Evolutionary conservation across 2,113 vertebrate species (phyloP), one percentile per base, ranked within the genome.

Genomic region (Antigone vipio): DNA sequence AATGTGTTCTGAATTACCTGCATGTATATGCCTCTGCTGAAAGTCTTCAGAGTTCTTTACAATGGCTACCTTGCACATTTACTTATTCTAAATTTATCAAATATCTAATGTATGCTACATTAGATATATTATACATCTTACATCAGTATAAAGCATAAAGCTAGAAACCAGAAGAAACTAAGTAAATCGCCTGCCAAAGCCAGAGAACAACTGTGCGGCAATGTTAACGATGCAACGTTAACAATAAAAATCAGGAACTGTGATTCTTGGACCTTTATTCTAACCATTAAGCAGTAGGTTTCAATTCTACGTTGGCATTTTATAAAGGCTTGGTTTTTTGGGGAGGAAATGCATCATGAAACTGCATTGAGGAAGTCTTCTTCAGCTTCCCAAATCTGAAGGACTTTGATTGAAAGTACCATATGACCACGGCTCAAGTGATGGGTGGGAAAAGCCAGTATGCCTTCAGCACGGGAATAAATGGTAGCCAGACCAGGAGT

Each of bases 201-300:
- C 52, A 88, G 74, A 56, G n/a, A 82, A 64, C 19, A 82, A 72
- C 26, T 15, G 10, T 26, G 40, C 2, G 2, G 27, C 53, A 69
- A 42, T 1, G 20, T 62, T 27, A 77, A 59, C 0, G 1, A 42
- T 44, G 16, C 16, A 49, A 44, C 2, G 0, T 44, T 35, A 92
- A 35, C 26, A 79, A 15, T 29, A 63, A 63, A 91, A 78, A 32
- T 63, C 47, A 56, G 47, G 34, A 85, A 22, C 20, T 38, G 6
- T 67, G 29, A 64, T 59, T 60, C 49, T 64, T 75, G 45, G 47
- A 21, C 17, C 11, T 63, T 77, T 49, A 17, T 71, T 87, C 69
- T 53, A 53, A 53, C 9, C 21, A 32, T 56, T 38, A 53, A 40
- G 27, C 14, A 29, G 15, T 42, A 21, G 12, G 68, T 87, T 92